Base-by-base conservation (phyloP, 1,140 invertebrate species). In the Drosophila pectinifera region DNA sequence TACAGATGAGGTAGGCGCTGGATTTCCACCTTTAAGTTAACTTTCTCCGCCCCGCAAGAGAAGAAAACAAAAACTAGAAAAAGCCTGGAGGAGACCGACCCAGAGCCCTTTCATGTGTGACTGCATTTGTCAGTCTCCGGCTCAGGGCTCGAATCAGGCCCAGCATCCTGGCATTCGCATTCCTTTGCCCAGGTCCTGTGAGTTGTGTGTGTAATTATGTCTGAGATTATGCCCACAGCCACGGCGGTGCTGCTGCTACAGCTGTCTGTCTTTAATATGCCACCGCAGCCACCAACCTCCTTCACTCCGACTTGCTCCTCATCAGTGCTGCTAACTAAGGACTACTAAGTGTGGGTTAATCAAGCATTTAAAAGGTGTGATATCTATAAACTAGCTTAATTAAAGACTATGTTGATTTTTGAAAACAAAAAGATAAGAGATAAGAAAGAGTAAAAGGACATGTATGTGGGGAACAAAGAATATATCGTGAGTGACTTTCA, bases 151-250 rank as follows among this genome's bases (percentile, higher is more conserved):
- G 38, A 54, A 31, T 45, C 16, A 58, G 16, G 36, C 45, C 36
- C n/a, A 13, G 20, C 28, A 46, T 73, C 70, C 68, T 73, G 45
- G 49, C 38, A 39, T n/a, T 68, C 63, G 43, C 58, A 45, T 42
- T 46, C 51, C 18, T 68, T 38, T 34, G 38, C 49, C 41, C 45
- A 41, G 51, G 49, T 46, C 56, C 39, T 58, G 57, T 49, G 43
- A 54, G 46, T 22, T 76, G 74, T 80, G 43, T 84, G 78, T 89
- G 80, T 88, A 88, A 88, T 88, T 88, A 88, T 89, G 84, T 89
- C 80, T 89, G 84, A 88, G 84, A 88, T 88, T 88, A 89, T 89
- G 84, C 84, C 73, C 84, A 80, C 73, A 88, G 84, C 62, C 80
- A 84, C 78, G 75, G 24, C 57, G 46, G 26, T 76, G 57, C 57